Conservation (phyloP, 1,140 invertebrate genomes). For the Philaenus spumarius region DNA sequence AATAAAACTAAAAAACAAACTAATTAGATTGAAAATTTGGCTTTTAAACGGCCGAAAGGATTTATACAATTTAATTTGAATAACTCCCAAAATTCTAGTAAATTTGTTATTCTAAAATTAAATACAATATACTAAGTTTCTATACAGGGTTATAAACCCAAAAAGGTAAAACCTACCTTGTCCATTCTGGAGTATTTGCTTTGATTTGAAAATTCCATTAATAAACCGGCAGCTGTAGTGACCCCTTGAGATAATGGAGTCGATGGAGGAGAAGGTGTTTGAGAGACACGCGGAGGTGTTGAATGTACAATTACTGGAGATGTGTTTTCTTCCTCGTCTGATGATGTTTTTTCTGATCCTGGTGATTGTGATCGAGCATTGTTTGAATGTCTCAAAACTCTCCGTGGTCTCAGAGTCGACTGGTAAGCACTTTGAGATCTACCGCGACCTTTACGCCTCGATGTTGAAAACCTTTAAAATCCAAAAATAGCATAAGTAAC, state of each 20-base stretch:
- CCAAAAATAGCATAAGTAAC: too few species aligned
- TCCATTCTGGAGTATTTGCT: conserved; percentile 17
- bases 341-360: conserved; percentile 14
- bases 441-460: conserved; percentile 16
- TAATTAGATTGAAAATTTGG: too few species aligned
- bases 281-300: neutral
- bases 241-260: neutral
- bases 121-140: too few species aligned
- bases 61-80: too few species aligned
- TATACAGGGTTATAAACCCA: neutral
- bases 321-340: conserved; percentile 16
- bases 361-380: neutral
- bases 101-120: too few species aligned
- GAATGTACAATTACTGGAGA: neutral
- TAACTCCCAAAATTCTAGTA: too few species aligned
- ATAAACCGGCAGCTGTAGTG: conserved; percentile 47
- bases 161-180: neutral
- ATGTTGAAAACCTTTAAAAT: neutral
- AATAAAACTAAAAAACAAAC: too few species aligned
- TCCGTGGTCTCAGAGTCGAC: neutral
- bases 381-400: conserved; percentile 8
- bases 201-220: conserved; percentile 50
- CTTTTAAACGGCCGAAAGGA: too few species aligned
- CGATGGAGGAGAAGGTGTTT: neutral
- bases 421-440: conserved; percentile 13